Evolutionary conservation across 2,888 invertebrate species (phyloP).

Genomic region (Pterobdella sp.): DNA sequence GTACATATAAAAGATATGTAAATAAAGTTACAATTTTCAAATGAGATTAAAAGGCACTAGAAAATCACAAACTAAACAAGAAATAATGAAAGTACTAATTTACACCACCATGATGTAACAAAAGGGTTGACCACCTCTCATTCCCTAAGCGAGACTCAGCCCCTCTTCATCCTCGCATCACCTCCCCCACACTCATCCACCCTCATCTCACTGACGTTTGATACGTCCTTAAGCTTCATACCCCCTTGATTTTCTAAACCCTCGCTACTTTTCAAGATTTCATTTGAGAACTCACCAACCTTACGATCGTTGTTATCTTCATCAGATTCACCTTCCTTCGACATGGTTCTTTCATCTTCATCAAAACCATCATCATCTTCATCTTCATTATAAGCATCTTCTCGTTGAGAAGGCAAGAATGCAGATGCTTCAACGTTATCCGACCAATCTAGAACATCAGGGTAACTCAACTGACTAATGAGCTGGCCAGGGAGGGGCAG

Average conservation of each 20-base stretch:
- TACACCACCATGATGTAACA: too few species aligned
- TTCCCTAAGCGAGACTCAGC: too few species aligned
- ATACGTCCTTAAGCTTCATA: background rate
- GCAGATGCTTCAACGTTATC: conserved; percentile 11
- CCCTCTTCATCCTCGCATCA: background rate
- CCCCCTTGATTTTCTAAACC: background rate
- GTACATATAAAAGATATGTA: too few species aligned
- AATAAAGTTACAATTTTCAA: too few species aligned
- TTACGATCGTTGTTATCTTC: background rate
- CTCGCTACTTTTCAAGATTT: background rate
- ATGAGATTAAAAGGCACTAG: too few species aligned
- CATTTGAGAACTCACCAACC: background rate
- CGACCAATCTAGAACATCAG: conserved; percentile 20
- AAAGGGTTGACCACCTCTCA: too few species aligned
- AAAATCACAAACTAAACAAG: too few species aligned
- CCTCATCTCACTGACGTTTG: background rate
- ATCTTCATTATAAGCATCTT: background rate
- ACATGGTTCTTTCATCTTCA: too few species aligned
- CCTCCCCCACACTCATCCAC: background rate
- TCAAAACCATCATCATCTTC: background rate
- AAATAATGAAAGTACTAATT: too few species aligned
- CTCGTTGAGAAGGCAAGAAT: conserved; percentile 6
- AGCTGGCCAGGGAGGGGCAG: conserved; percentile 1
- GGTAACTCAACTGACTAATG: conserved; percentile 11
- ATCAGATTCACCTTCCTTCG: background rate